Percentiles rank a stretch among this genome's conserved stretches.
phyloP scores from a whole-genome alignment of 1,140 invertebrate genomes.

The Helicoverpa armigera region DNA sequence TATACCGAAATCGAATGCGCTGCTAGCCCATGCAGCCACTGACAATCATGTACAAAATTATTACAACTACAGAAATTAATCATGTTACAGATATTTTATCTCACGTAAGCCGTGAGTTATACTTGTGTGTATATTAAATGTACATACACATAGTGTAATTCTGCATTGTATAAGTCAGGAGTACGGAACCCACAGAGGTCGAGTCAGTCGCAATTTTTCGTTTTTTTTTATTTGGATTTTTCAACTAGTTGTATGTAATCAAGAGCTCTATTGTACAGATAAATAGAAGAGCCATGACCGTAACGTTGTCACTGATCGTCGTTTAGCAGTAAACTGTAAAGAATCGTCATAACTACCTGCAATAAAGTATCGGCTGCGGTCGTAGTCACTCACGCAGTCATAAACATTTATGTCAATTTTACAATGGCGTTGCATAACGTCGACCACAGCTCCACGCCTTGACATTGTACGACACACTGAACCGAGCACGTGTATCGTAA shows the following conservation, averaged over 20 bases:
- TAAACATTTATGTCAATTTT: slow-evolving; percentile 79
- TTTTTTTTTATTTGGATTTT: too few species aligned
- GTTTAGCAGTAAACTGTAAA: slow-evolving; percentile 18
- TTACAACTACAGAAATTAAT: too few species aligned
- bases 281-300: neutral
- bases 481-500: slow-evolving; percentile 78
- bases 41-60: too few species aligned
- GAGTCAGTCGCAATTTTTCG: too few species aligned
- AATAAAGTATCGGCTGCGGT: slow-evolving; percentile 47
- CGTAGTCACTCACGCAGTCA: slow-evolving; percentile 50
- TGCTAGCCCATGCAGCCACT: too few species aligned
- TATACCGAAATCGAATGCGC: neutral
- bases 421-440: slow-evolving; percentile 80
- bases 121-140: too few species aligned
- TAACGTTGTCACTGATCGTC: slow-evolving; percentile 9
- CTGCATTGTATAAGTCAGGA: too few species aligned
- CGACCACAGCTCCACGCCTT: slow-evolving; percentile 72
- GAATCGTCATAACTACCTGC: slow-evolving; percentile 40
- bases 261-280: neutral
- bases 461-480: slow-evolving; percentile 82
- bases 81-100: too few species aligned
- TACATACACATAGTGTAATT: too few species aligned
- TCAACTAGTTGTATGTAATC: too few species aligned
- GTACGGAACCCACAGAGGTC: too few species aligned
- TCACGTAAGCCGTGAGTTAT: too few species aligned